Conservation (phyloP, 1,140 invertebrate genomes). For the Heliconius eleuchia region DNA sequence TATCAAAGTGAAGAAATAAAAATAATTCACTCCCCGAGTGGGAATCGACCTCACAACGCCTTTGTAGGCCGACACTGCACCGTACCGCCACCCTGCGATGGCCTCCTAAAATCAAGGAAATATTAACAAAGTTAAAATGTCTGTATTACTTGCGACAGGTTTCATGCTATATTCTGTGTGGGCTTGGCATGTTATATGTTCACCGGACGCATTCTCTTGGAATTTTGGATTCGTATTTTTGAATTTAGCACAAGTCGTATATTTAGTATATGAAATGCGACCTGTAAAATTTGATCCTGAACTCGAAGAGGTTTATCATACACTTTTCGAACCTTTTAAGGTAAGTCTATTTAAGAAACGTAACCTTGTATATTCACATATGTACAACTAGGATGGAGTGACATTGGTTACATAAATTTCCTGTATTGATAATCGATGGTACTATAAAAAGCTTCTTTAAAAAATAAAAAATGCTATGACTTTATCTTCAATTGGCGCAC, state of each 20-base stretch:
- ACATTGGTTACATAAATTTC: too few species aligned
- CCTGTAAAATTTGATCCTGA: slow-evolving; percentile 93
- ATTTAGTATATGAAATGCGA: slow-evolving; percentile 91
- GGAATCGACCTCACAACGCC: too few species aligned
- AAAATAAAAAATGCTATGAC: too few species aligned
- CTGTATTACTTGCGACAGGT: slow-evolving; percentile 78
- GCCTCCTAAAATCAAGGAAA: neutral
- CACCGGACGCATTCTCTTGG: slow-evolving; percentile 94
- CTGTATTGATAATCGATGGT: too few species aligned
- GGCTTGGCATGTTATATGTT: slow-evolving; percentile 95
- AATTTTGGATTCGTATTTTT: slow-evolving; percentile 93
- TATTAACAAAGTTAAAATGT: neutral
- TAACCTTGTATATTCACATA: too few species aligned
- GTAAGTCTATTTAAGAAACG: slow-evolving; percentile 71
- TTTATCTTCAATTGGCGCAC: too few species aligned
- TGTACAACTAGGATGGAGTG: too few species aligned
- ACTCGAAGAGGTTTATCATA: slow-evolving; percentile 91
- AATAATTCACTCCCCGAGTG: too few species aligned
- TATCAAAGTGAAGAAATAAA: too few species aligned
- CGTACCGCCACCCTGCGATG: too few species aligned
- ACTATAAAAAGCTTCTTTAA: too few species aligned
- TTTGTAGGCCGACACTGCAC: too few species aligned
- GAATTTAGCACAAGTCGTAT: slow-evolving; percentile 91
- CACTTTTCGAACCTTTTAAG: slow-evolving; percentile 92
- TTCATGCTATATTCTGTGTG: slow-evolving; percentile 92